phyloP scores from a whole-genome alignment of 2,113 vertebrate genomes.

The Cercopithecus mona region DNA sequence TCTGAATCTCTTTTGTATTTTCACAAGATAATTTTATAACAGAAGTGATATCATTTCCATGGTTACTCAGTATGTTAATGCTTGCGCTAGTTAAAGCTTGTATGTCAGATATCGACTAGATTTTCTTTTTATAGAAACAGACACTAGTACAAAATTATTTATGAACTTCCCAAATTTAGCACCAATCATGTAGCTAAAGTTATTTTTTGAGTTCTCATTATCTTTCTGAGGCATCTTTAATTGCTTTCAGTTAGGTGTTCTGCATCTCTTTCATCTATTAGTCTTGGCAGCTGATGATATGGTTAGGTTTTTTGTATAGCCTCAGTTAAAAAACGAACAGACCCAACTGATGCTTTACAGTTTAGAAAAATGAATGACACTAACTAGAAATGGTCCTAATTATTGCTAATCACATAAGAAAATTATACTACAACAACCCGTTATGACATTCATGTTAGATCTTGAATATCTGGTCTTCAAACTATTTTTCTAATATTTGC shows the following conservation, averaged over 20 bases:
- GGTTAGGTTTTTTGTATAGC: background rate
- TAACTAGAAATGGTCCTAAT: background rate
- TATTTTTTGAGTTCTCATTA: background rate
- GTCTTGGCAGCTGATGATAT: background rate
- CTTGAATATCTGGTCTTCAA: background rate
- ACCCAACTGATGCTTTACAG: background rate
- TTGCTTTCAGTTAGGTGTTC: background rate
- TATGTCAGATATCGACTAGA: background rate
- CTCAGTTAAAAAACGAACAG: background rate
- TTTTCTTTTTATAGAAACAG: background rate
- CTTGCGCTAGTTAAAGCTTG: background rate
- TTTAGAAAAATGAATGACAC: background rate
- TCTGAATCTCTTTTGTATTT: background rate
- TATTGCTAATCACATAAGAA: background rate
- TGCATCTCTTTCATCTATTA: background rate
- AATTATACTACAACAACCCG: background rate
- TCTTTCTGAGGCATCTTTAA: background rate
- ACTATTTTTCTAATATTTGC: background rate
- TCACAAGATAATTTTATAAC: background rate
- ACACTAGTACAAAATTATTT: background rate
- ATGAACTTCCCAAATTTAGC: background rate
- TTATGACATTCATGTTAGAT: background rate
- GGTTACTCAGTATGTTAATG: background rate
- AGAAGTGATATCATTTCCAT: background rate
- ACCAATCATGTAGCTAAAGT: background rate